Evolutionary conservation across 2,797 vertebrate genomes (phyloP), one percentile per base, ranked within the genome.

Genomic region (Myotis myotis): DNA sequence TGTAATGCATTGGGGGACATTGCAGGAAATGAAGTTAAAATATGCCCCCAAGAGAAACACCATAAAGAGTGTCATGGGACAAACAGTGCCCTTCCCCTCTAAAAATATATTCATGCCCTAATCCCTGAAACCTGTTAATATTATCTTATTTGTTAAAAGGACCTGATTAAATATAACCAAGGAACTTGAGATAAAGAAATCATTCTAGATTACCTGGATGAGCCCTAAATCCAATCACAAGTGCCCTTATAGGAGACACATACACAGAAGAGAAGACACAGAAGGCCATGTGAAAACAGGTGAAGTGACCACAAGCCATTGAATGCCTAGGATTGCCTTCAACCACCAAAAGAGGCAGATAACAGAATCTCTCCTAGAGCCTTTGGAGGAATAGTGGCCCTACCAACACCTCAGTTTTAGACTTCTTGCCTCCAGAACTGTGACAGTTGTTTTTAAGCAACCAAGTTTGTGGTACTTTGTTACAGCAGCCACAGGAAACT

Each of bases 331-430:
- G 6, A 1, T 20, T 12, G 10, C 51, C 87, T 38, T 13, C 60
- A 30, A 12, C 22, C 64, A 10, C 47, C 3, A 30, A 66, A 19
- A 49, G 28, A 38, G 8, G 9, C 38, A 47, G 49, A 22, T 72
- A 55, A 23, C 0, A 4, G 30, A 36, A 17, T 28, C 41, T n/a
- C 57, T 2, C 57, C 2, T 2, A 22, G 41, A 75, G 9, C 23
- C 22, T 4, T 38, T 75, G 66, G 8, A 47, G 9, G 3, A 7
- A 74, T 7, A 6, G 0, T 12, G 33, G 68, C 4, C 6, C 4
- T 5, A 12, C 51, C 6, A 4, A 4, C 3, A 13, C 38, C 13
- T 38, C 13, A 0, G 10, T n/a, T 49, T 60, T 41, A 36, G 13
- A 22, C 28, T 16, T 66, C n/a, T 57, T 8, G 17, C 47, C 66